Base-by-base conservation (phyloP, 2,797 vertebrate species). In the Thamnophis elegans region DNA sequence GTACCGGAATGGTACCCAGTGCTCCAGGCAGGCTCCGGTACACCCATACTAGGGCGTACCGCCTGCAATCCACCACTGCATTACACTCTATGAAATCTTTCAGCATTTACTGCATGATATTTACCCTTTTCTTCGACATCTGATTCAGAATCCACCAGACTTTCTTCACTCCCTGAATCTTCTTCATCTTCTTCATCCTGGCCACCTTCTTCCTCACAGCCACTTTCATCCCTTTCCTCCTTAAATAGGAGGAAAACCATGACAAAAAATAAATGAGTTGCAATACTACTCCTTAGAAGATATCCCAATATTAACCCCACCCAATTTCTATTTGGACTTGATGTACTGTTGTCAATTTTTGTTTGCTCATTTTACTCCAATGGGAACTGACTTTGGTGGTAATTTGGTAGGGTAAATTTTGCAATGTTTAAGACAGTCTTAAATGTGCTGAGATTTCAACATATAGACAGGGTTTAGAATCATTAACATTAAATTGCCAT, bases 61-160 rank as follows among this genome's bases (percentile, higher is more conserved):
- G 42, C 42, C 42, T 42, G 42, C 42, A 42, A 42, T 4, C 42
- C 42, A 42, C 42, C 42, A 42, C 42, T 42, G 42, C 42, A 42
- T 42, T 42, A 42, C 42, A 42, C 42, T 42, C 6, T 4, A 4
- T 28, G 73, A n/a, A 65, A 92, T 22, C 26, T 2, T 51, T 68
- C 73, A 7, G 3, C 7, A 42, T 54, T 22, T 90, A 28, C 53
- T 73, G 28, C 26, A 62, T 32, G 7, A 54, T 16, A 86, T 16
- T 65, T 92, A 99, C 99, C 99, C 98, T 99, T 99, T 95, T 99
- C 99, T 42, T 99, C 99, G 0, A 98, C 97, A 93, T 99, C 99
- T 0, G 99, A 99, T 94, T 99, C 99, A 0, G 99, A 99, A 95
- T 99, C 99, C 95, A 98, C 99, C 95, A 98, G 96, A 96, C 99